Evolutionary conservation across 2,888 invertebrate species (phyloP).

Genomic region (Iphiclides podalirius): DNA sequence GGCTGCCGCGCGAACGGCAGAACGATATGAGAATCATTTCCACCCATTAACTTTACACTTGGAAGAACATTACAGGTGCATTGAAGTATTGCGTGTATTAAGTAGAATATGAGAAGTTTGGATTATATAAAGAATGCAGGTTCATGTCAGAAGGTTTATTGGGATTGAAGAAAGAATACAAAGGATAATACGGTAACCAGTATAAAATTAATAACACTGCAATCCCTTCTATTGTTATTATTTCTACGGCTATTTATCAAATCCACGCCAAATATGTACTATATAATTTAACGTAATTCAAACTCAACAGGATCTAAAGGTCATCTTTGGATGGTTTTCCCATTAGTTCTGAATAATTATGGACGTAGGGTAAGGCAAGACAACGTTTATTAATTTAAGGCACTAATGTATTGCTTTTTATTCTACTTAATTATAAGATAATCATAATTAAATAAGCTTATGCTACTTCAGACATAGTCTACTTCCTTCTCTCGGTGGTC

Average conservation of each 20-base stretch:
- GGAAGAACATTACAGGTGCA: too few species aligned
- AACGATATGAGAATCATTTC: too few species aligned
- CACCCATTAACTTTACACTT: too few species aligned
- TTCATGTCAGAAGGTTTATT: too few species aligned
- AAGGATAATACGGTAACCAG: constrained; percentile 10
- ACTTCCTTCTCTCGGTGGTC: constrained; percentile 31
- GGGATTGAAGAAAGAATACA: too few species aligned
- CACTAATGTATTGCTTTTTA: constrained; percentile 48
- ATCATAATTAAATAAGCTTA: constrained; percentile 23
- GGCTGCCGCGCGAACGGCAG: too few species aligned
- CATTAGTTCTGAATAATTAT: neutral
- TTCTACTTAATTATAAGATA: neutral
- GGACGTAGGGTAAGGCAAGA: constrained; percentile 53
- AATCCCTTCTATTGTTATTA: neutral
- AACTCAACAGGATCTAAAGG: constrained; percentile 3
- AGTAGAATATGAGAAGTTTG: too few species aligned
- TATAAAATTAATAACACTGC: constrained; percentile 2
- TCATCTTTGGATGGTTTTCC: constrained; percentile 25
- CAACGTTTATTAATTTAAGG: constrained; percentile 49
- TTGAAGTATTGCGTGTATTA: too few species aligned
- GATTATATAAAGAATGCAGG: too few species aligned
- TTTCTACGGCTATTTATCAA: constrained; percentile 4
- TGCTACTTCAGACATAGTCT: too few species aligned
- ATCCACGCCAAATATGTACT: constrained; percentile 4
- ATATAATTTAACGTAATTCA: constrained; percentile 5